Evolutionary conservation across 2,113 vertebrate genomes (phyloP).

Genomic region (Anoplopoma fimbria): DNA sequence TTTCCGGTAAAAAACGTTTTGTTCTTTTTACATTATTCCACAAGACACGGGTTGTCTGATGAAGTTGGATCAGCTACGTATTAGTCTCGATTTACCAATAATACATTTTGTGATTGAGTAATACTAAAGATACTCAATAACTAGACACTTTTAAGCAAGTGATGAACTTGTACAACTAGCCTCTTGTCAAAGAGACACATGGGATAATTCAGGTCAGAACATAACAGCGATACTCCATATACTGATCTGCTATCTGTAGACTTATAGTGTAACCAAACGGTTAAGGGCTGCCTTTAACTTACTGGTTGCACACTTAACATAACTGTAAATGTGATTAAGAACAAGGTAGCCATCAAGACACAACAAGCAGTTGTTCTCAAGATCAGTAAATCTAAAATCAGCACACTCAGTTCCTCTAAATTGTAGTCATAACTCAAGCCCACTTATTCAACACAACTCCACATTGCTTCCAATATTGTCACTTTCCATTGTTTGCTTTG

Average conservation of each 20-base stretch:
- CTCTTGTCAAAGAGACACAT: not conserved
- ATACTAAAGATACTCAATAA: not conserved
- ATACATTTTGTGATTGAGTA: not conserved
- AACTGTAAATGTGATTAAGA: conserved; percentile 20
- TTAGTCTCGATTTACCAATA: not conserved
- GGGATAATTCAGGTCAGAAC: conserved; percentile 27
- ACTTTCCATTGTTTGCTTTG: conserved; percentile 65
- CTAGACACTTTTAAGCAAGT: not conserved
- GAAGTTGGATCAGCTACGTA: not conserved
- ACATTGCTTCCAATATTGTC: conserved; percentile 19
- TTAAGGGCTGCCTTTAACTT: no score
- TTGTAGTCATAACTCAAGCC: not conserved
- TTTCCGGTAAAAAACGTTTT: not conserved
- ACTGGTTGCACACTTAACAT: not conserved
- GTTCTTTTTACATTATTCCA: not conserved
- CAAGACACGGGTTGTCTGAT: not conserved
- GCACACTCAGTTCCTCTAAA: conserved; percentile 12
- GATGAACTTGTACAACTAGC: not conserved
- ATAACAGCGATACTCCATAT: not conserved
- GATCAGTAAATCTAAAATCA: not conserved
- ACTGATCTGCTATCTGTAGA: no score
- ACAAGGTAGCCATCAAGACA: conserved; percentile 12
- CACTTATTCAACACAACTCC: not conserved
- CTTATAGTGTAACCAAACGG: no score
- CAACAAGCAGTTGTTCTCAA: conserved; percentile 2